Conservation (phyloP, 2,797 vertebrate species). For the Chiroxiphia lanceolata region DNA sequence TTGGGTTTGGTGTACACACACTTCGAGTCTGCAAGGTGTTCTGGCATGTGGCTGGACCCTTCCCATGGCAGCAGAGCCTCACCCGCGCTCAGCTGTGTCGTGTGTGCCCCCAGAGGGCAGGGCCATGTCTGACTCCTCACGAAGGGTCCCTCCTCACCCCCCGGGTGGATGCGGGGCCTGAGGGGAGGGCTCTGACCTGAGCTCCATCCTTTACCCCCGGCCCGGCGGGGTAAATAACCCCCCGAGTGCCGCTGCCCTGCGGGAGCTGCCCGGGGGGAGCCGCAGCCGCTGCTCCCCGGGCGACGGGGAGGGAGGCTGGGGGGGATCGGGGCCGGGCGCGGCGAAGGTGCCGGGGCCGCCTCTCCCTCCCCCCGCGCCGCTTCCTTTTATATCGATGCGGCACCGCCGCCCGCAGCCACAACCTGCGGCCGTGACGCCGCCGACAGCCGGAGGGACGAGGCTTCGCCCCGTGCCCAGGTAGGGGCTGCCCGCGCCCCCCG, state of each 20-base stretch:
- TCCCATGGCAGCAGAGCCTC: neutral
- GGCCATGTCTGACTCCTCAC: neutral
- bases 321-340: neutral
- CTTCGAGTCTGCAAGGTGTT: neutral
- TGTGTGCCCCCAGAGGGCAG: neutral
- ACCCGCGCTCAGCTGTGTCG: neutral
- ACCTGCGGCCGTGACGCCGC: conserved; percentile 5
- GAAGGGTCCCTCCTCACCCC: too few relatives aligned
- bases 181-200: neutral
- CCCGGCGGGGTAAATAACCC: neutral
- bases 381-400: conserved; percentile 25
- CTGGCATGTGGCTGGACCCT: neutral
- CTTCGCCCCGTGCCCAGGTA: conserved; percentile 1
- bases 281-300: neutral
- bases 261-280: neutral
- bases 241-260: neutral
- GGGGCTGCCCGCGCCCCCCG: neutral
- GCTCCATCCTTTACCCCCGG: neutral
- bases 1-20: neutral
- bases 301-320: neutral
- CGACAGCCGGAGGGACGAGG: neutral
- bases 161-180: neutral
- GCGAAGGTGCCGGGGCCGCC: conserved; percentile 1
- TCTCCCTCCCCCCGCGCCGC: conserved; percentile 3
- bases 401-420: conserved; percentile 16